Evolutionary conservation across 2,888 invertebrate species (phyloP).

Genomic region (Microlaimidae sp.): DNA sequence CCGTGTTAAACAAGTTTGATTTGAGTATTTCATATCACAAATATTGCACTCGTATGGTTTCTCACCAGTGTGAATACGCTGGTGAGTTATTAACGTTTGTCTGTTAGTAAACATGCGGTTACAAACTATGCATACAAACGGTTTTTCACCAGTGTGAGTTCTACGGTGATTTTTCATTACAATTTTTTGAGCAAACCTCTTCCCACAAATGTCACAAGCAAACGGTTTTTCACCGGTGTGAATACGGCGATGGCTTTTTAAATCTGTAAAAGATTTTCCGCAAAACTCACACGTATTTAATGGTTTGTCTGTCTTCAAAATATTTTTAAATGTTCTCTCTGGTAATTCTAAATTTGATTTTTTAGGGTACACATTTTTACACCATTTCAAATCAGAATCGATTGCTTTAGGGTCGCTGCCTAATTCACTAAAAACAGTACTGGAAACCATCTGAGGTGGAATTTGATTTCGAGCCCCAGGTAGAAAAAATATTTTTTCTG

Average conservation of each 20-base stretch:
- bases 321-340: no score
- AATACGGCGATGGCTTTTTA: not conserved
- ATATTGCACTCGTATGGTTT: not conserved
- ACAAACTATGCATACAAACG: not conserved
- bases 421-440: no score
- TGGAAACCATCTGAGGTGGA: no score
- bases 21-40: not conserved
- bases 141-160: not conserved
- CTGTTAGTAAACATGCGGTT: not conserved
- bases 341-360: no score
- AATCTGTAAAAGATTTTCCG: not conserved
- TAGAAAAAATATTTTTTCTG: no score
- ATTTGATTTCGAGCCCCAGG: no score
- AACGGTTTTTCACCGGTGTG: not conserved
- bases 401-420: no score
- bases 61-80: not conserved
- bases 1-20: no score
- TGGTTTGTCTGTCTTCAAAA: no score
- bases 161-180: not conserved
- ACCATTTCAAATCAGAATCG: no score
- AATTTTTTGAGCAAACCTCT: not conserved
- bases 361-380: no score
- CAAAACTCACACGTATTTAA: not conserved
- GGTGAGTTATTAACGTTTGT: not conserved
- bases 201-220: not conserved